Conservation (phyloP, 2,888 invertebrate species). For the Branchipolynoe longqiensis region DNA sequence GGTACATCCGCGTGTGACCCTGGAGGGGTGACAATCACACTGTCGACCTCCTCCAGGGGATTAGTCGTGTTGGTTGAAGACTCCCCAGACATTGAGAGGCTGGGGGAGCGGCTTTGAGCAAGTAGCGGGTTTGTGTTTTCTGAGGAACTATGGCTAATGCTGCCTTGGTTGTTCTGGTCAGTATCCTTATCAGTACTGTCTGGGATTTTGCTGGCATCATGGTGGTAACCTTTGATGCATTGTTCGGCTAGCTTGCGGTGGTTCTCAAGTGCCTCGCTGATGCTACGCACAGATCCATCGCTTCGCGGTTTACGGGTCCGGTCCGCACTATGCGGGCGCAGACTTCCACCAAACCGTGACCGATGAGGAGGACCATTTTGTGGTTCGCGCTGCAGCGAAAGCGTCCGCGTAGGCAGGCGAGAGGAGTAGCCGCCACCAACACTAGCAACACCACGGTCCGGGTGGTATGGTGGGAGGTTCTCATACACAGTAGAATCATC, state of each 20-base stretch:
- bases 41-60: background rate
- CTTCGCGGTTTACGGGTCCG: background rate
- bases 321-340: constrained; percentile 40
- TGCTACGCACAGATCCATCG: background rate
- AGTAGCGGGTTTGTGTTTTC: no score
- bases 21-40: background rate
- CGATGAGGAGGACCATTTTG: background rate
- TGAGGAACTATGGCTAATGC: background rate
- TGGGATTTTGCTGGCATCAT: background rate
- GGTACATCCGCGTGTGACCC: background rate
- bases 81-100: background rate
- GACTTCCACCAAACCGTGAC: background rate
- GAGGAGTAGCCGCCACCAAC: background rate
- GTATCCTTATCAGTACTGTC: background rate
- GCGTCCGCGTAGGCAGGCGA: background rate
- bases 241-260: constrained; percentile 45
- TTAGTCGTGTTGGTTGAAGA: background rate
- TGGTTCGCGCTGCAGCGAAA: constrained; percentile 11
- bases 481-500: constrained; percentile 22
- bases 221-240: constrained; percentile 31
- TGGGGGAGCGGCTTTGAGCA: background rate
- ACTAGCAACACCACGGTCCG: background rate
- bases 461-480: constrained; percentile 10
- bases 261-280: constrained; percentile 40
- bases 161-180: background rate